Evolutionary conservation across 2,888 invertebrate species (phyloP).

Genomic region (Tachina fera): DNA sequence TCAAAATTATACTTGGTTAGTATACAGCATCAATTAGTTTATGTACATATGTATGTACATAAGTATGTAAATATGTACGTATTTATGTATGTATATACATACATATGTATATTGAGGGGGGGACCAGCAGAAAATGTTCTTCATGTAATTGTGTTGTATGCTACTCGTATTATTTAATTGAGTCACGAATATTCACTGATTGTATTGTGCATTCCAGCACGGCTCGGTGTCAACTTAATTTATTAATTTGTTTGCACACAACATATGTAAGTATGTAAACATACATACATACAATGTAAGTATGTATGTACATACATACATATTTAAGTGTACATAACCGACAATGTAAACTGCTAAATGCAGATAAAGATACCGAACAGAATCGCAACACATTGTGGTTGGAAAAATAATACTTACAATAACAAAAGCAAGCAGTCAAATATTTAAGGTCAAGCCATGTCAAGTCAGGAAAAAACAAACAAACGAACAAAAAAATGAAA

Average conservation of each 20-base stretch:
- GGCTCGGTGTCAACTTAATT: constrained; percentile 67
- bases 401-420: constrained; percentile 6
- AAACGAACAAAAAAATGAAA: not conserved
- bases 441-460: constrained; percentile 21
- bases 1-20: not conserved
- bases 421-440: constrained; percentile 20
- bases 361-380: constrained; percentile 26
- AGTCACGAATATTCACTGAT: constrained; percentile 68
- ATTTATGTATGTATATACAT: no score
- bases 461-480: not conserved
- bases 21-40: not conserved
- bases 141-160: constrained; percentile 40
- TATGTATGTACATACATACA: no score
- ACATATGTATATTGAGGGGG: not conserved
- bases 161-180: constrained; percentile 55
- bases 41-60: no score
- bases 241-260: constrained; percentile 62
- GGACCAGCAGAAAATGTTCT: constrained; percentile 10
- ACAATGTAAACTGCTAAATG: constrained; percentile 36
- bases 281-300: not conserved
- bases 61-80: no score
- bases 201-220: constrained; percentile 63
- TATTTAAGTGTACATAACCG: not conserved
- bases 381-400: constrained; percentile 8
- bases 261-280: constrained; percentile 9